Percentiles rank a stretch among this genome's conserved stretches.
Conservation (phyloP, 2,888 invertebrate genomes). For the Latrodectus elegans region DNA sequence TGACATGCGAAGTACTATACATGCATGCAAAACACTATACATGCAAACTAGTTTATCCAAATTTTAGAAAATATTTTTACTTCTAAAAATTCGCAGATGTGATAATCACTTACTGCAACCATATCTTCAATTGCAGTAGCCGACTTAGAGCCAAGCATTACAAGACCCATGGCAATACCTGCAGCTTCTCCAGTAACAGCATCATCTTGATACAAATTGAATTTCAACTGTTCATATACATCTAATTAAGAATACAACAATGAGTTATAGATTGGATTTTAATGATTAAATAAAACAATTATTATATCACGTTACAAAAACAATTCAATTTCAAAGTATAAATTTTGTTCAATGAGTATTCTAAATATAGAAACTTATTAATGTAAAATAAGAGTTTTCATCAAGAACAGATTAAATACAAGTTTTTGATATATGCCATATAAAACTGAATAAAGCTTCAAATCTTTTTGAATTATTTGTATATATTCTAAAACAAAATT, state of each 20-base stretch:
- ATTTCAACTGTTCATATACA: constrained; percentile 96
- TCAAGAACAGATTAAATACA: not conserved
- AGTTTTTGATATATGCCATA: not conserved
- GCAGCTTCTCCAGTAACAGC: constrained; percentile 99
- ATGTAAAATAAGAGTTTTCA: not conserved
- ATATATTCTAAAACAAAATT: no score
- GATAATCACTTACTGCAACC: constrained; percentile 82
- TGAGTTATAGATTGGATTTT: not conserved
- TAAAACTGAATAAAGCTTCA: not conserved
- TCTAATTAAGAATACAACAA: constrained; percentile 79
- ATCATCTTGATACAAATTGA: constrained; percentile 97
- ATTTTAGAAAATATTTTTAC: no score
- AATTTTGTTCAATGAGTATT: no score
- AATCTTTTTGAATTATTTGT: no score
- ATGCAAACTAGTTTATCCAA: no score
- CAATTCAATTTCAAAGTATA: no score
- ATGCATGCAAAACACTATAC: no score
- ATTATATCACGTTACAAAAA: no score
- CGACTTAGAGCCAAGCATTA: constrained; percentile 97
- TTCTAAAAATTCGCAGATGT: no score
- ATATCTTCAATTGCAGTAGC: constrained; percentile 92
- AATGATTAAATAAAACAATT: no score
- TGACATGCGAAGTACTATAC: no score
- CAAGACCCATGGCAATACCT: constrained; percentile 99
- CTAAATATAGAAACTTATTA: no score